Evolutionary conservation across 1,140 invertebrate species (phyloP), one percentile per base, ranked within the genome.

Genomic region (Chrysopa pallens): DNA sequence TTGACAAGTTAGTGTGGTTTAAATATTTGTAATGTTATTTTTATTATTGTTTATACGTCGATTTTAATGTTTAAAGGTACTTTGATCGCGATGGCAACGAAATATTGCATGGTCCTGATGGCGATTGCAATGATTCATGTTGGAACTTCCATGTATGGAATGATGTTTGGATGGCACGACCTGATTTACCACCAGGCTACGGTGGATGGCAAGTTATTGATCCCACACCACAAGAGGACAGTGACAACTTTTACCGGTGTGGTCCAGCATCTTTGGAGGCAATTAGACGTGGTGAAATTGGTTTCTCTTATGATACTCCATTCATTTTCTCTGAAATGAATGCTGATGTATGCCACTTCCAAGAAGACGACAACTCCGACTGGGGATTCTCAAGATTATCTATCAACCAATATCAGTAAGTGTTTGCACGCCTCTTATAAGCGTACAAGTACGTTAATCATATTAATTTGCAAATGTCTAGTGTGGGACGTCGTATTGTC

Each of bases 81-180:
- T 73, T 74, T 48, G 69, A 72, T 47, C 55, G 67, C 58, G 67
- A 70, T 58, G 61, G 76, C 11, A 72, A 80, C 42, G 69, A 74
- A 54, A 69, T 80, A 11, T 65, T 66, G 11, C 67, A 69, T 39
- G 72, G 72, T 8, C 70, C 71, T 1, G 68, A 72, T 50, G 69
- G 72, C 45, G 68, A 70, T 47, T 73, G 66, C 43, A 67, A 62
- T 44, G 72, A 75, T 52, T 71, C 67, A 6, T 72, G 69, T 50
- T 76, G 78, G 84, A 85, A 85, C 61, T 88, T 84, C 66, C 84
- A 87, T 56, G 78, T 81, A 0, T 87, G 84, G 84, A 84, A 83
- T 53, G 84, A 87, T 45, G 78, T 80, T 38, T 86, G 82, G 83
- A 82, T 85, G 73, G 64, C 70, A 29, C 57, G 84, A 42, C 75